phyloP scores from a whole-genome alignment of 2,888 invertebrate species.

The Lamellibrachia columna region DNA sequence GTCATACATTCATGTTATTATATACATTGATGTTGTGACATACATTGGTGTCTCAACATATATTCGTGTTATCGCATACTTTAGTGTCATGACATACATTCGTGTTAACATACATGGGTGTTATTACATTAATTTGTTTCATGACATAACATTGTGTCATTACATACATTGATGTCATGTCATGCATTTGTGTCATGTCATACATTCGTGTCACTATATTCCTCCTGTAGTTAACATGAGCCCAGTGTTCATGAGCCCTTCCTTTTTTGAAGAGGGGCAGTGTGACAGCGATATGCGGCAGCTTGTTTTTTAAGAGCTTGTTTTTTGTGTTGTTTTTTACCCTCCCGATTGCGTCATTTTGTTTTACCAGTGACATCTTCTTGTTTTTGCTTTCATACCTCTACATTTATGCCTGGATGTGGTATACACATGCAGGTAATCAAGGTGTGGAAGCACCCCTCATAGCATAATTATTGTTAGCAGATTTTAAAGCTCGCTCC shows the following conservation, averaged over 20 bases:
- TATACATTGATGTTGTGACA: too few species aligned
- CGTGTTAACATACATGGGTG: not conserved
- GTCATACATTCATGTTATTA: too few species aligned
- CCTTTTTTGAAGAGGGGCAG: not conserved
- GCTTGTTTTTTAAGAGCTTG: not conserved
- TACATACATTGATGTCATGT: not conserved
- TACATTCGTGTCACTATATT: not conserved
- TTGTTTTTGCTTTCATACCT: not conserved
- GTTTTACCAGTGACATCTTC: not conserved
- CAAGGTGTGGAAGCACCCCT: not conserved
- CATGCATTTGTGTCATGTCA: not conserved
- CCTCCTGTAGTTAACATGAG: not conserved
- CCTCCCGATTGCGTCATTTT: not conserved
- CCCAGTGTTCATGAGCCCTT: not conserved
- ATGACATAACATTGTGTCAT: not conserved
- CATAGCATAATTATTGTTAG: not conserved
- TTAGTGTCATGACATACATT: too few species aligned
- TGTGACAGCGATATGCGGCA: not conserved
- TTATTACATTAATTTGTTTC: not conserved
- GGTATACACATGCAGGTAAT: not conserved
- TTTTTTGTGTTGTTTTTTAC: slow-evolving; percentile 6
- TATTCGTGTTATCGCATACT: too few species aligned
- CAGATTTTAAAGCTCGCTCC: not conserved
- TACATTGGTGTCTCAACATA: too few species aligned
- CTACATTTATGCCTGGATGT: not conserved